Evolutionary conservation across 2,113 vertebrate genomes (phyloP).

Genomic region (Campylomormyrus tamandua): DNA sequence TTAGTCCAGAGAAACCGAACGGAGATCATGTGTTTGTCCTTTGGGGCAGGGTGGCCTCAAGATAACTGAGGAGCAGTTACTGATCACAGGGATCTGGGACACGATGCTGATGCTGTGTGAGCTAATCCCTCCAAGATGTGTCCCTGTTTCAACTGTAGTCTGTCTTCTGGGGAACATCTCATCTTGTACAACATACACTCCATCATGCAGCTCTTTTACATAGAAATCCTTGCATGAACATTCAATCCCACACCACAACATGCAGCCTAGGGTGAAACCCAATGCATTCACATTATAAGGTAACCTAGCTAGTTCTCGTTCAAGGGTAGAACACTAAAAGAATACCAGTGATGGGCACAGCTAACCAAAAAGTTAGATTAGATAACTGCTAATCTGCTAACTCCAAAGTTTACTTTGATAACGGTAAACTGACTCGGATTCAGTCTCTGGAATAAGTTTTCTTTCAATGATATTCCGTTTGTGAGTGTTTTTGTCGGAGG

Average conservation of each 20-base stretch:
- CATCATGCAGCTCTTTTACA: not conserved
- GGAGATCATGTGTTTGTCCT: constrained; percentile 34
- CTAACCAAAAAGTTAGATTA: not conserved
- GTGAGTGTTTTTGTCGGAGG: not conserved
- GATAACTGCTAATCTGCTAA: not conserved
- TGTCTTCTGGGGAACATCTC: not conserved
- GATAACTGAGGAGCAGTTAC: not conserved
- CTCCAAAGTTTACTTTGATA: not conserved
- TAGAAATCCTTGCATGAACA: not conserved
- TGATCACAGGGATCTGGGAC: not conserved
- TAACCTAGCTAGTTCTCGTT: not conserved
- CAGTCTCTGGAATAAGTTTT: not conserved
- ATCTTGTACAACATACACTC: not conserved
- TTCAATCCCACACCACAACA: not conserved
- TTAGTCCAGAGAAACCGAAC: constrained; percentile 27
- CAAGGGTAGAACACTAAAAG: not conserved
- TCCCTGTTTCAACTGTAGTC: not conserved
- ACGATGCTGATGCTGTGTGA: not conserved
- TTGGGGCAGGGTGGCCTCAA: constrained; percentile 18
- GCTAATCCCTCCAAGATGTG: not conserved
- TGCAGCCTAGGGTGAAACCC: not conserved
- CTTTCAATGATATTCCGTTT: not conserved
- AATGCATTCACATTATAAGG: not conserved
- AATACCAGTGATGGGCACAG: not conserved
- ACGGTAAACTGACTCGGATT: not conserved